phyloP scores from a whole-genome alignment of 2,797 vertebrate genomes.

The Bucorvus abyssinicus region DNA sequence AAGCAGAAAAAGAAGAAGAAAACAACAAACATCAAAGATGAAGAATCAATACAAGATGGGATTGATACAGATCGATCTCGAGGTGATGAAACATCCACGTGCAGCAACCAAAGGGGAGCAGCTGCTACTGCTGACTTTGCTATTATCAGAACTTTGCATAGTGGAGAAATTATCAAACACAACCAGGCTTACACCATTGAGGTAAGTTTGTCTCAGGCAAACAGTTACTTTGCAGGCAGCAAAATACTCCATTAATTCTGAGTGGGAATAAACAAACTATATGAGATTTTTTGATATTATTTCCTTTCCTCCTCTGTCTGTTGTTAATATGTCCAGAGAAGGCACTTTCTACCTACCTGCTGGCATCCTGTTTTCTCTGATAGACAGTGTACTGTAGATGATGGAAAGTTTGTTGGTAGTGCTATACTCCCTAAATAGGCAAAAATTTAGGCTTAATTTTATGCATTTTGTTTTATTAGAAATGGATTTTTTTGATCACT shows the following conservation, averaged over 20 bases:
- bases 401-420: not conserved
- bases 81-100: slow-evolving; percentile 68
- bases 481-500: not conserved
- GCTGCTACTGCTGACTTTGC: slow-evolving; percentile 77
- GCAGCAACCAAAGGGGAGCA: slow-evolving; percentile 68
- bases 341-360: not conserved
- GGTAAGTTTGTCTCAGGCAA: slow-evolving; percentile 75
- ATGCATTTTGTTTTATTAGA: not conserved
- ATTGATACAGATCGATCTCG: slow-evolving; percentile 66
- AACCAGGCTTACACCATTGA: slow-evolving; percentile 86
- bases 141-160: slow-evolving; percentile 77
- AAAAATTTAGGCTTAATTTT: not conserved
- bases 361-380: not conserved
- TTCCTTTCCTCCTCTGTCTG: not conserved
- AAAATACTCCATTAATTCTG: not conserved
- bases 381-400: not conserved
- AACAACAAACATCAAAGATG: slow-evolving; percentile 74
- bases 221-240: not conserved
- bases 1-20: slow-evolving; percentile 92
- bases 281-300: not conserved
- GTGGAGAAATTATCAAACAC: slow-evolving; percentile 82
- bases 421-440: not conserved
- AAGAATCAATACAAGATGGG: slow-evolving; percentile 67
- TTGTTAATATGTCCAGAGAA: not conserved
- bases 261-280: not conserved